Evolutionary conservation across 1,140 invertebrate species (phyloP).

Genomic region (Polypedilum vanderplanki): DNA sequence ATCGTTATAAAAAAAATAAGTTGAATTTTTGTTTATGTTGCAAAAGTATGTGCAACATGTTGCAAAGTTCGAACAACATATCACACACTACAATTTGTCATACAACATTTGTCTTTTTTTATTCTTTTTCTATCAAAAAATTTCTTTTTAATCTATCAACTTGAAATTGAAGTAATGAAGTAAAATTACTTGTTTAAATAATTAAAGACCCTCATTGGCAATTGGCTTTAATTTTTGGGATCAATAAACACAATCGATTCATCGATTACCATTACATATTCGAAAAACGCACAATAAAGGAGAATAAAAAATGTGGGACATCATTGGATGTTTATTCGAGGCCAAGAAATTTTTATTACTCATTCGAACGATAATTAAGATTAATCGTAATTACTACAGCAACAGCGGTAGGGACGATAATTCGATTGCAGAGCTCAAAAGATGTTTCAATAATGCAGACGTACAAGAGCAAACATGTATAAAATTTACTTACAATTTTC

Average conservation of each 20-base stretch:
- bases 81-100: no score
- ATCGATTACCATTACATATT: not conserved
- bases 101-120: no score
- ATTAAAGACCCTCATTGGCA: no score
- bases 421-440: not conserved
- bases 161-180: no score
- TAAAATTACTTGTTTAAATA: no score
- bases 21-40: no score
- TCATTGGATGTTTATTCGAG: not conserved
- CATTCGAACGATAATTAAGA: not conserved
- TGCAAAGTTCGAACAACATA: no score
- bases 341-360: not conserved
- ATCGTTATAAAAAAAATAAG: no score
- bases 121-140: no score
- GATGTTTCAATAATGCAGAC: not conserved
- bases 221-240: no score
- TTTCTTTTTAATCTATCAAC: no score
- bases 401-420: not conserved
- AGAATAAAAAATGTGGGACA: not conserved
- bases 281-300: not conserved
- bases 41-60: no score
- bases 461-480: not conserved
- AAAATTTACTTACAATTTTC: not conserved
- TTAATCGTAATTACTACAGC: not conserved
- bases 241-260: not conserved